phyloP scores from a whole-genome alignment of 1,140 invertebrate species.

The Platyscapa corneri region DNA sequence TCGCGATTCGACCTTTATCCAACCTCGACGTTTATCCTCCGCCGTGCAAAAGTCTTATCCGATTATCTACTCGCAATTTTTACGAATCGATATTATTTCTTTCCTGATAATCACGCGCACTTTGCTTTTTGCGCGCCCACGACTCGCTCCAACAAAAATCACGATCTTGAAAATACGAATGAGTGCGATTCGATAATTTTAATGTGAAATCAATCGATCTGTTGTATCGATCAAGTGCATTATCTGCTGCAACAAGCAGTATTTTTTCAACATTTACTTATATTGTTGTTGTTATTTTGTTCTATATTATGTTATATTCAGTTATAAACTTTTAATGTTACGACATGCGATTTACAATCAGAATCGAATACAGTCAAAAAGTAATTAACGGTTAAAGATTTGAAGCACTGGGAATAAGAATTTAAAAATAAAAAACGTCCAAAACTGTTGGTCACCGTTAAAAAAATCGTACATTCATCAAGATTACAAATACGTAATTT shows the following conservation, averaged over 20 bases:
- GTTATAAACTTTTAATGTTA: not conserved
- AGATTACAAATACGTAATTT: not conserved
- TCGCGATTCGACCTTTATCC: conserved; percentile 45
- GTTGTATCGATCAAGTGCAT: too few relatives aligned
- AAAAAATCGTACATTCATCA: not conserved
- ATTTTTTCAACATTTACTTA: too few relatives aligned
- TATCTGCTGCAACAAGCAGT: too few relatives aligned
- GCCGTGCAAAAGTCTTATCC: conserved; percentile 14
- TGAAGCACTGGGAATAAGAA: not conserved
- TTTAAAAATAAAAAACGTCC: not conserved
- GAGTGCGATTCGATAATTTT: not conserved
- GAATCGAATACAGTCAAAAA: not conserved
- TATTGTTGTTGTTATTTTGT: too few relatives aligned
- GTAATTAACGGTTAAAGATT: not conserved
- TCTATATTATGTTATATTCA: too few relatives aligned
- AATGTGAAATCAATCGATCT: not conserved
- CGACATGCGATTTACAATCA: not conserved
- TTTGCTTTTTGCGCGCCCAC: not conserved
- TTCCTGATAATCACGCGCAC: not conserved
- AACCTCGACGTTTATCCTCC: not conserved
- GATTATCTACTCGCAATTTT: conserved; percentile 8
- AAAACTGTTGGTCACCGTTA: not conserved
- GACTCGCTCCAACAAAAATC: not conserved
- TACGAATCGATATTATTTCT: not conserved
- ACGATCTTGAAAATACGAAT: not conserved